A percentile compares a stretch with the other conserved stretches of the same genome.
Evolutionary conservation across 2,797 vertebrate species (phyloP).

Genomic region (Pogonophryne albipinna): DNA sequence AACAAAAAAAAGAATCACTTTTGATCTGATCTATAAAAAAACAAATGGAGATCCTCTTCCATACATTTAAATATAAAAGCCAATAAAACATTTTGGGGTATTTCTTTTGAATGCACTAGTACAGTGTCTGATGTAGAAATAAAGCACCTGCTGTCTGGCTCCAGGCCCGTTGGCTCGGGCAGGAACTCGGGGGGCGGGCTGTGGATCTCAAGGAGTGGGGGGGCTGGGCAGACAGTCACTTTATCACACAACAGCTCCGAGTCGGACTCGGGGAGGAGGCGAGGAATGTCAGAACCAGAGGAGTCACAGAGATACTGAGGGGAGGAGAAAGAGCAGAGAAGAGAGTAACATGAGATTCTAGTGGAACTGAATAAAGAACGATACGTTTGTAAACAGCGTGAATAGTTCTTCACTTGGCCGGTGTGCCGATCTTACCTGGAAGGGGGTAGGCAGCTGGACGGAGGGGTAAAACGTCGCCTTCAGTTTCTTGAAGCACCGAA

Average conservation of each 20-base stretch:
- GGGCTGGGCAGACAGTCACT: slow-evolving; percentile 49
- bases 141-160: slow-evolving; percentile 54
- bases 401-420: too few relatives aligned
- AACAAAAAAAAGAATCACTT: too few relatives aligned
- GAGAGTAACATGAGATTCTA: background rate
- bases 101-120: background rate
- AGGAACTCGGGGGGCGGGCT: slow-evolving; percentile 6
- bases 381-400: background rate
- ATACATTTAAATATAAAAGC: background rate
- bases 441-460: slow-evolving; percentile 60
- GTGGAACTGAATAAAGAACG: background rate
- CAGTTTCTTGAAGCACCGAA: slow-evolving; percentile 42
- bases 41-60: too few relatives aligned
- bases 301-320: slow-evolving; percentile 62
- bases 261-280: slow-evolving; percentile 66
- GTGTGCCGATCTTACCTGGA: slow-evolving; percentile 62
- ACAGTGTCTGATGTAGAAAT: background rate
- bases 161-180: background rate
- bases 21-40: too few relatives aligned
- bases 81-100: background rate
- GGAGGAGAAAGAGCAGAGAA: background rate
- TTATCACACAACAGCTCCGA: slow-evolving; percentile 59
- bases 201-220: slow-evolving; percentile 41
- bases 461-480: slow-evolving; percentile 66
- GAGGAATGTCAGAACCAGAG: slow-evolving; percentile 50